These are phyloP conservation scores for Chironomus striatipennis DNA, from an alignment of 1,140 invertebrate genomes.

Conservation along the genomic window DNA sequence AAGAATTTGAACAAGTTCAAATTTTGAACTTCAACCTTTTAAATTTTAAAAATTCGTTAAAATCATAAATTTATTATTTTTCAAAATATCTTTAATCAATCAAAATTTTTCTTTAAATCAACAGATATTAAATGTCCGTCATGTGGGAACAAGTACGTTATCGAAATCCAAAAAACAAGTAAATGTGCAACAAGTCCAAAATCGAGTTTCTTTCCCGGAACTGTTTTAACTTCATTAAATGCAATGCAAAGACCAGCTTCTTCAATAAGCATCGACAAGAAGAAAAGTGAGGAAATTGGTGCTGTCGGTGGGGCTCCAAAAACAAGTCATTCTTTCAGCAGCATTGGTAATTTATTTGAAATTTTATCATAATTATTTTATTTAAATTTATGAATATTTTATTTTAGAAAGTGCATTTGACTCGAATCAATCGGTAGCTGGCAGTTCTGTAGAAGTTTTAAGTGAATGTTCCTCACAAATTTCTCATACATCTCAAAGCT, in stretches of 20 bases:
- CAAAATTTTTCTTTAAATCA: slow-evolving; percentile 13
- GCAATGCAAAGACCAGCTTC: background rate
- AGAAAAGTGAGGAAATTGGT: slow-evolving; percentile 5
- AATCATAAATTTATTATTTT: background rate
- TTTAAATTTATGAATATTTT: background rate
- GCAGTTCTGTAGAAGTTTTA: slow-evolving; percentile 30
- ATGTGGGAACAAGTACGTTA: slow-evolving; percentile 48
- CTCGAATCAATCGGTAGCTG: slow-evolving; percentile 39
- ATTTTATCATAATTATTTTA: background rate
- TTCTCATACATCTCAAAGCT: slow-evolving; percentile 49
- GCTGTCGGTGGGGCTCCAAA: background rate
- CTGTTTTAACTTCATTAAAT: background rate
- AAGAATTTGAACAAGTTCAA: too few species aligned
- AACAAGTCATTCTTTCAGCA: slow-evolving; percentile 25
- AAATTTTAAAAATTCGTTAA: slow-evolving; percentile 26
- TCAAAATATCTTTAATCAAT: background rate
- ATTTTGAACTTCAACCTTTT: slow-evolving; percentile 26
- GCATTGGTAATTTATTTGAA: slow-evolving; percentile 26
- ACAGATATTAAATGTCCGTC: slow-evolving; percentile 46
- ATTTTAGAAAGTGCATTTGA: slow-evolving; percentile 34
- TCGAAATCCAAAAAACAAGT: slow-evolving; percentile 40
- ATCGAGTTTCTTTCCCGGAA: slow-evolving; percentile 33
- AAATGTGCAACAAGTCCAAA: slow-evolving; percentile 33
- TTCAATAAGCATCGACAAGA: background rate
- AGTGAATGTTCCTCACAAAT: slow-evolving; percentile 35